Evolutionary conservation across 2,888 invertebrate genomes (phyloP), one percentile per base, ranked within the genome.

Genomic region (Ligdia adustata): DNA sequence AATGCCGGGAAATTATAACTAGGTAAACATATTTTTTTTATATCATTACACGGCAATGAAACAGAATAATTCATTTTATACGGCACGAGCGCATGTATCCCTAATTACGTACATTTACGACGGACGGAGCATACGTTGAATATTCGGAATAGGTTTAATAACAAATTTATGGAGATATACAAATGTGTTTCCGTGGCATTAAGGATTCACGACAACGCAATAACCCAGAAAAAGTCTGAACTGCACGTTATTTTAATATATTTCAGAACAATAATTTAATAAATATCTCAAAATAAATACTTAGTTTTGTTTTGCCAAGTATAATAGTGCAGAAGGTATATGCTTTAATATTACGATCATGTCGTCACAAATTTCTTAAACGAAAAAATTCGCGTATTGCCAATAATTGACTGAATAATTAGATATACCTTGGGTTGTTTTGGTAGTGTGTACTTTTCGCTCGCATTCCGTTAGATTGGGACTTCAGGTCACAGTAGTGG

Each of bases 171-270:
- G 20, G 44, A 44, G 47, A 18, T 33, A 48, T 47, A 40, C 20
- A 11, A 24, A 27, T 51, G 32, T 18, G 32, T 46, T 51, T 58
- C 27, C 45, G 56, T 62, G 81, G 81, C 86, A 87, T 87, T 87
- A 72, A 88, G 86, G 86, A 87, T 87, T 87, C 87, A 87, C 85
- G 84, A 82, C 68, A 85, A 81, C 86, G 87, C 86, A 87, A 87
- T 83, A 75, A 56, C 60, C 69, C 72, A 68, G 64, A 68, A 52
- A 58, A 37, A 31, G 4, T 12, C 9, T 37, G 12, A 37, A 37
- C 13, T 14, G 20, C 12, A 34, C 9, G 9, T 6, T 1, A 18
- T 33, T n/a, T n/a, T n/a, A n/a, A n/a, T n/a, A n/a, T n/a, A n/a
- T n/a, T n/a, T n/a, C n/a, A n/a, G n/a, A n/a, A n/a, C n/a, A n/a